Evolutionary conservation across 2,113 vertebrate species (phyloP).

Genomic region (Plecotus auritus): DNA sequence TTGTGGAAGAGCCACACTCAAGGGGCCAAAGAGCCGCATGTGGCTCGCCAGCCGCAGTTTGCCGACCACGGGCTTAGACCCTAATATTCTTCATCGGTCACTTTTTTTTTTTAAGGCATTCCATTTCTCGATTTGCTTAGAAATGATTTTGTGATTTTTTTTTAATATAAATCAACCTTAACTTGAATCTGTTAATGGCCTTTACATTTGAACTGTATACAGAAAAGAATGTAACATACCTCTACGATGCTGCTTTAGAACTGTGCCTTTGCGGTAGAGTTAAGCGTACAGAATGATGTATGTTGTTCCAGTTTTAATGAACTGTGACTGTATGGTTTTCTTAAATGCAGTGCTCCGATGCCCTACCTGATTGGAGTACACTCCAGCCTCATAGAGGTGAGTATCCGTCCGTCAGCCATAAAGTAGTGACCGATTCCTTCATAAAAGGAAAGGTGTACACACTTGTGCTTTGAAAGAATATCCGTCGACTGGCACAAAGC

Average conservation of each 20-base stretch:
- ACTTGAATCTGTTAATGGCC: not conserved
- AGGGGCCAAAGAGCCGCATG: too few species aligned
- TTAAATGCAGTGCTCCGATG: conserved; percentile 92
- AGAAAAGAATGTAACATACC: not conserved
- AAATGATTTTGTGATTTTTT: not conserved
- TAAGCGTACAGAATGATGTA: not conserved
- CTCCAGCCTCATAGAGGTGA: conserved; percentile 96
- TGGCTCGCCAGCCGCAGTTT: too few species aligned
- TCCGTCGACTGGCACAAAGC: not conserved
- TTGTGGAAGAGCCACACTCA: too few species aligned
- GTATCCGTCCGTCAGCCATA: conserved; percentile 64
- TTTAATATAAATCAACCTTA: not conserved
- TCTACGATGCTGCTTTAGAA: not conserved
- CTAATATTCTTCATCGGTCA: not conserved
- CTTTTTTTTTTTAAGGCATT: not conserved
- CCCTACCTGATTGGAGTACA: conserved; percentile 98
- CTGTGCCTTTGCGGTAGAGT: not conserved
- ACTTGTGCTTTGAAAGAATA: not conserved
- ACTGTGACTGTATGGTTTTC: conserved; percentile 47
- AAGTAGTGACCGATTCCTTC: not conserved
- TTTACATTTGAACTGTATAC: not conserved
- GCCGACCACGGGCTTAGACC: not conserved
- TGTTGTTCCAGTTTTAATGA: conserved; percentile 24
- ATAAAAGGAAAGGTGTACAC: not conserved
- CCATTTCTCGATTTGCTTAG: not conserved